These are phyloP conservation scores for Patiria pectinifera DNA, from an alignment of 53 echinoderm and acorn worm genomes.

Conservation along the genomic window DNA sequence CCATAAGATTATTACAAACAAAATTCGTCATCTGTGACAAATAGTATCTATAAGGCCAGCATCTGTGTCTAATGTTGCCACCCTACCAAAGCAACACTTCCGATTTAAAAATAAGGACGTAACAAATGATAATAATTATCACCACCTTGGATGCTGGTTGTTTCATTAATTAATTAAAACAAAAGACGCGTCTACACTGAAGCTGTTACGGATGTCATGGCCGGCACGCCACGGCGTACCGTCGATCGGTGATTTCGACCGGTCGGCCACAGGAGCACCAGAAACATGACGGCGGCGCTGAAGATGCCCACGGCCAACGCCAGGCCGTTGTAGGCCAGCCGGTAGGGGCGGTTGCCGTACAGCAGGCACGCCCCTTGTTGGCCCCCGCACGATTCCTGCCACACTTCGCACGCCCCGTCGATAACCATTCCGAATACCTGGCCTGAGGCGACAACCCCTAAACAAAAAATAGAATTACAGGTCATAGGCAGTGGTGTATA, in stretches of 20 bases:
- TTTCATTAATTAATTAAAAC: too few relatives aligned
- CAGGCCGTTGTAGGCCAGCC: conserved; percentile 1
- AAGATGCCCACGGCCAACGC: conserved; percentile 14
- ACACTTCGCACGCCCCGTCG: conserved; percentile 1
- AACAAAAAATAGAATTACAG: not conserved
- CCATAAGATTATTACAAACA: too few relatives aligned
- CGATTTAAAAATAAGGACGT: too few relatives aligned
- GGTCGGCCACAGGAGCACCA: not conserved
- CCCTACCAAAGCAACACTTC: too few relatives aligned
- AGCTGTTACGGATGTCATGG: too few relatives aligned
- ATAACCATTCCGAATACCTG: conserved; percentile 2
- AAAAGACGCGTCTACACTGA: too few relatives aligned
- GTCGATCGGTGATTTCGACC: not conserved
- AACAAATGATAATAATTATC: too few relatives aligned
- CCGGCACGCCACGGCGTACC: not conserved
- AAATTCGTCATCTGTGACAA: too few relatives aligned
- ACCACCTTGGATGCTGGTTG: too few relatives aligned
- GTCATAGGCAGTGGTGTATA: not conserved
- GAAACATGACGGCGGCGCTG: not conserved
- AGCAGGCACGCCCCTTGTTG: conserved; percentile 25
- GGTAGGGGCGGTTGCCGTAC: conserved; percentile 8
- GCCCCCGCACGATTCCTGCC: conserved; percentile 20
- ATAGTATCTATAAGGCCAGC: too few relatives aligned
- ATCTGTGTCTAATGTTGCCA: too few relatives aligned
- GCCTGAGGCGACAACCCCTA: not conserved